phyloP scores from a whole-genome alignment of 1,140 invertebrate genomes.

The Leptinotarsa texana region DNA sequence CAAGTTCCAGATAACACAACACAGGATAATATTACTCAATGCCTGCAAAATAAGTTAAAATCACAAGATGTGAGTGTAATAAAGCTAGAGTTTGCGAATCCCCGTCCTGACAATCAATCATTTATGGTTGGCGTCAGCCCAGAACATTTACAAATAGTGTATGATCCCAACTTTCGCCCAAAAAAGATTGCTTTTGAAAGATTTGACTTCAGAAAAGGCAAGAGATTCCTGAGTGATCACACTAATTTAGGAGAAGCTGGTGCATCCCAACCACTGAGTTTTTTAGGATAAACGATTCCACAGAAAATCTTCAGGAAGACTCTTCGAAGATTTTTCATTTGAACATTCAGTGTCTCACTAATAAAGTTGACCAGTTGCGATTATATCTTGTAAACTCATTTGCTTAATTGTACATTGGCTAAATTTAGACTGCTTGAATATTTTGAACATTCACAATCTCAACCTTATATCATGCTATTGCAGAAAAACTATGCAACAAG shows the following conservation, averaged over 20 bases:
- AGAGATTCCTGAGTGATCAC: neutral
- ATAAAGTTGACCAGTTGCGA: neutral
- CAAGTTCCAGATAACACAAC: too few relatives aligned
- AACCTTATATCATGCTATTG: neutral
- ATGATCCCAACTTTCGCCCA: neutral
- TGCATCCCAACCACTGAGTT: too few relatives aligned
- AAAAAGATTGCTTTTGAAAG: too few relatives aligned
- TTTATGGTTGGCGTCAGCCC: neutral
- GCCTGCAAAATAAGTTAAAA: too few relatives aligned
- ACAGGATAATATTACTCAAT: too few relatives aligned
- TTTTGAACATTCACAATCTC: neutral
- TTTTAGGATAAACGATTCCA: too few relatives aligned
- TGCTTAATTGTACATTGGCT: neutral
- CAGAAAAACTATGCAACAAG: neutral
- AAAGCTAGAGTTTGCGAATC: neutral
- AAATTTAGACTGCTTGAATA: neutral
- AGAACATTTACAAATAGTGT: neutral
- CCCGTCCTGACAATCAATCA: neutral
- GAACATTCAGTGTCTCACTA: neutral
- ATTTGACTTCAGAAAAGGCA: neutral
- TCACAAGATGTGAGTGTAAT: too few relatives aligned
- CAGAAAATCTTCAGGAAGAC: conserved; percentile 4
- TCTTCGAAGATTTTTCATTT: neutral
- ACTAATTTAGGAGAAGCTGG: too few relatives aligned
- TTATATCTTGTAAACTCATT: neutral